Base-by-base conservation (phyloP, 2,888 invertebrate genomes). In the Epinotia demarniana region DNA sequence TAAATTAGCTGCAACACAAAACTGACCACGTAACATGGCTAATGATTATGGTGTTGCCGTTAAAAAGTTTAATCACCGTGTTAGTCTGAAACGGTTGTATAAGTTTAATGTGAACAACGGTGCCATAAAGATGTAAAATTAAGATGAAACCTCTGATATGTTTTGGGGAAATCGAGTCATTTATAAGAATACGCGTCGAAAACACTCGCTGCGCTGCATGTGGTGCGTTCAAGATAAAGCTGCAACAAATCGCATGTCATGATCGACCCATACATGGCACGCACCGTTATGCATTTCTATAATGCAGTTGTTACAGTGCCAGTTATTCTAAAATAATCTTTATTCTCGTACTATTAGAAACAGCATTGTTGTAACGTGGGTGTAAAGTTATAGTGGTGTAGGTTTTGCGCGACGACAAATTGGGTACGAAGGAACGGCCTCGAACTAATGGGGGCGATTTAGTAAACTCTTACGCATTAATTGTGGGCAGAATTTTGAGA, bases 211-310 rank as follows among this genome's bases (percentile, higher is more conserved):
- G 77, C 78, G 43, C 62, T 58, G 73, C 63, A 73, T 75, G 72
- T 63, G 73, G 69, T 75, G 23, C 58, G 58, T 60, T 23, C 79
- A 79, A 85, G 88, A 90, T 89, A 90, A 89, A 89, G 87, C 82
- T 88, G 88, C 88, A 89, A 91, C 92, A 90, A 91, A 92, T 92
- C 89, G 88, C 85, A 84, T 85, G 87, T 90, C 90, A 90, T 87
- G 88, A 87, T 83, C 87, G 81, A 83, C 78, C 91, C 91, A 85
- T 90, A 89, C 89, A 85, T 84, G 90, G 77, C 75, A 80, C 82
- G 80, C 82, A 91, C 92, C 92, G 92, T 92, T 92, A 92, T 85
- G 82, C 84, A 81, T 82, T 81, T 76, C 77, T 83, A 81, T 77
- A 78, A 72, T 63, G 27, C 70, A 39, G 70, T 43, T 23, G 19